Base-by-base conservation (phyloP, 2,113 vertebrate species). In the Echinops telfairi region DNA sequence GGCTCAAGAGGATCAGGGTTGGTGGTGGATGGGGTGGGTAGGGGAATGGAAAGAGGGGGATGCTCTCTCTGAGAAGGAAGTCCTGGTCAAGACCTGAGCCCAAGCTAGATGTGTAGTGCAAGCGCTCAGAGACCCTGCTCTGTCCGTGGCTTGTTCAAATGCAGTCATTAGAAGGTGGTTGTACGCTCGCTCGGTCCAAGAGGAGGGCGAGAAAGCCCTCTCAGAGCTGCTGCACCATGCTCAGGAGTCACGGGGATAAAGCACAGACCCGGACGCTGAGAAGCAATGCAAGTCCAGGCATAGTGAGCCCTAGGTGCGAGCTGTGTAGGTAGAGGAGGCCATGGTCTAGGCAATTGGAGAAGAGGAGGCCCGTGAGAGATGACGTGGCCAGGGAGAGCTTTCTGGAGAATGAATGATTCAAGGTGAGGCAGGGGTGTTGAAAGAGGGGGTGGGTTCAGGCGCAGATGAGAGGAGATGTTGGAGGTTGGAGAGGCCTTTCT, bases 41-140 rank as follows among this genome's bases (percentile, higher is more conserved):
- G 6, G 57, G 9, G 36, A 75, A 22, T 3, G 0, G 29, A 77
- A 64, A 20, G 14, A 12, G 2, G 1, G 14, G 2, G 1, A 15
- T 53, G 7, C 38, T 36, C 60, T 75, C 33, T 40, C 1, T 2
- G 71, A n/a, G 66, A 47, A 79, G 83, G 73, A 38, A 9, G 6
- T 68, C 36, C 53, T n/a, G 7, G 1, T n/a, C 1, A 40, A 31
- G 53, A 89, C 4, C 16, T n/a, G 33, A 64, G 43, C 64, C 62
- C 36, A 25, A 68, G n/a, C 36, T 78, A 29, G 20, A 57, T 0
- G 9, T 19, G 47, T 7, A 40, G 70, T 16, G 19, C 90, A 58
- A 38, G 60, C 77, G 88, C 57, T n/a, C 19, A 4, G 83, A 86
- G 78, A 23, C 19, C 25, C 38, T 23, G 2, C 20, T 90, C 89